Percentiles rank a stretch among this genome's conserved stretches.
These are phyloP conservation scores for Thysanoteuthis rhombus DNA, from an alignment of 2,888 invertebrate species.

Conservation along the genomic window DNA sequence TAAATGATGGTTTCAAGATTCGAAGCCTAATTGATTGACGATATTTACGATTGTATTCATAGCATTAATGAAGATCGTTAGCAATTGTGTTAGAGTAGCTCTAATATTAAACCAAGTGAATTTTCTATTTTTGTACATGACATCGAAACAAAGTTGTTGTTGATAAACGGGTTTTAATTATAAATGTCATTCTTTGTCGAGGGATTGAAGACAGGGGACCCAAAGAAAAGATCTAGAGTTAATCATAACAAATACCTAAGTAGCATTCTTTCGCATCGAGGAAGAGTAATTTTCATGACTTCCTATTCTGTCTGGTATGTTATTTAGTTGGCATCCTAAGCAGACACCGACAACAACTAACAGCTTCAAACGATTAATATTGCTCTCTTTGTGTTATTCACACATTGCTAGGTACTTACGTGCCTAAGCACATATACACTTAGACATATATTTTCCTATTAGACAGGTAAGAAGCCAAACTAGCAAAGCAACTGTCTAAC, in stretches of 20 bases:
- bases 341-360: not conserved
- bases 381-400: too few relatives aligned
- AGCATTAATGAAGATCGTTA: too few relatives aligned
- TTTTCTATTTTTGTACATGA: not conserved
- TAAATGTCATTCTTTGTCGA: not conserved
- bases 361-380: not conserved
- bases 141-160: not conserved
- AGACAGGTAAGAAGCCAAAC: too few relatives aligned
- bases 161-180: not conserved
- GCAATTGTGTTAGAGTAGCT: too few relatives aligned
- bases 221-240: not conserved
- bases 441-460: too few relatives aligned
- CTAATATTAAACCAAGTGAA: too few relatives aligned
- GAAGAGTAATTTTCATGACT: not conserved
- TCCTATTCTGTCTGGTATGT: not conserved
- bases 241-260: not conserved
- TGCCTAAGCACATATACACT: not conserved
- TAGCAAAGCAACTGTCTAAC: too few relatives aligned
- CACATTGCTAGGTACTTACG: not conserved
- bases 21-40: too few relatives aligned
- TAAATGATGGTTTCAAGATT: too few relatives aligned
- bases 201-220: not conserved
- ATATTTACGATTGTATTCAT: too few relatives aligned
- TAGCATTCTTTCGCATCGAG: not conserved
- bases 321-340: not conserved